Percentiles rank a stretch among this genome's conserved stretches.
These are phyloP conservation scores for Meloidogyne floridensis DNA, from an alignment of 1,140 invertebrate species.

Conservation along the genomic window DNA sequence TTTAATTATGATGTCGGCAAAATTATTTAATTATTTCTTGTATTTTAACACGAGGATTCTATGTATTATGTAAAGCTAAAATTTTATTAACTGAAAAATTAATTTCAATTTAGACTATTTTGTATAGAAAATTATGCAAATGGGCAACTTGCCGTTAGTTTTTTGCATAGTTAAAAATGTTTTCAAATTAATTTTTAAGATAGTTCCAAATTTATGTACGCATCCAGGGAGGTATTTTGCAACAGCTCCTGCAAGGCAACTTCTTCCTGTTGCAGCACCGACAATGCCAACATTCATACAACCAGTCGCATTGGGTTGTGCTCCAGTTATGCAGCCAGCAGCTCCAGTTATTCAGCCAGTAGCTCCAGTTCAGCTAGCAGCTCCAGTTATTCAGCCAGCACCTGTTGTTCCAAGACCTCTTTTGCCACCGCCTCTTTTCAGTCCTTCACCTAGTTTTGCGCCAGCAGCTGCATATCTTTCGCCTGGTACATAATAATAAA, in stretches of 20 bases:
- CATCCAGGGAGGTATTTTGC: slow-evolving; percentile 20
- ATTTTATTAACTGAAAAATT: too few species aligned
- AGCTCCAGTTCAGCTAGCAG: background rate
- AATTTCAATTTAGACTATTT: too few species aligned
- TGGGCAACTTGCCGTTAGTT: too few species aligned
- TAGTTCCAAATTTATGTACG: background rate
- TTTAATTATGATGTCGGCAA: too few species aligned
- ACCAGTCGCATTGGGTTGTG: background rate
- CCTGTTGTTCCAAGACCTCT: background rate
- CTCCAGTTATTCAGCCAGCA: background rate
- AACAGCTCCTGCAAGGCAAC: background rate
- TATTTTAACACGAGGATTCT: too few species aligned
- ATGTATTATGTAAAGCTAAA: too few species aligned
- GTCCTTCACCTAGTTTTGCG: background rate
- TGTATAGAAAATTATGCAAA: too few species aligned
- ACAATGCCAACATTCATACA: slow-evolving; percentile 1
- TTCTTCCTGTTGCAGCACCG: background rate
- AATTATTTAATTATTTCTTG: too few species aligned
- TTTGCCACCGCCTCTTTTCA: background rate
- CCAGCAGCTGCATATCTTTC: slow-evolving; percentile 8
- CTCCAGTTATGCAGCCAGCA: background rate
- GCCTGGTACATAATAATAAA: background rate
- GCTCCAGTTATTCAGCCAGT: too few species aligned
- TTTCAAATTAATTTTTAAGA: background rate
- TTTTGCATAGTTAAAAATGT: background rate